Conservation (phyloP, 2,113 vertebrate species). For the Tachysurus vachellii region DNA sequence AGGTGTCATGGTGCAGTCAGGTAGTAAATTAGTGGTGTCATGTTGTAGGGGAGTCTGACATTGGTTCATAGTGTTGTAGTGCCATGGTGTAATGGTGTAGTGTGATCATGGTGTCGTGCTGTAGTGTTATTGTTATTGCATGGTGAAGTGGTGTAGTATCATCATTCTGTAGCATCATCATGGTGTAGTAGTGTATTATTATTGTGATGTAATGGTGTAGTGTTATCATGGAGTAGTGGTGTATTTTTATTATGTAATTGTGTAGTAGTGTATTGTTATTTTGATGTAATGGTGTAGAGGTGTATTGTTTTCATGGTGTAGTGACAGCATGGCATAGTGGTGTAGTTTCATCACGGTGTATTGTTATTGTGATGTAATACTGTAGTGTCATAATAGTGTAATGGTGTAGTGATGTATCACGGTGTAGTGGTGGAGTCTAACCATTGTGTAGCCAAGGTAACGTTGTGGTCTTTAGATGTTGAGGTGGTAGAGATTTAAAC, state of each 20-base stretch:
- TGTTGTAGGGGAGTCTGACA: neutral
- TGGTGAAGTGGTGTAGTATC: neutral
- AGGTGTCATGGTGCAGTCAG: neutral
- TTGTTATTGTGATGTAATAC: neutral
- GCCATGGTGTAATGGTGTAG: neutral
- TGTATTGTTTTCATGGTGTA: rapidly evolving
- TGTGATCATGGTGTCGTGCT: neutral
- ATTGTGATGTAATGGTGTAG: neutral
- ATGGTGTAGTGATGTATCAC: neutral
- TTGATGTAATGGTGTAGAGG: neutral
- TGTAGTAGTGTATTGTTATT: neutral
- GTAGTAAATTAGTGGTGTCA: neutral
- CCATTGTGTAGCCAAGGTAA: neutral
- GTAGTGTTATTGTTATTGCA: neutral
- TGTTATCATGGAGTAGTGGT: neutral
- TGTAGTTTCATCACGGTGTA: neutral
- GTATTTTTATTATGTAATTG: neutral
- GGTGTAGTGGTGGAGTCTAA: neutral
- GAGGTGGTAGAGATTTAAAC: slow-evolving; percentile 58
- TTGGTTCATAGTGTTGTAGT: neutral
- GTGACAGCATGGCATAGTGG: rapidly evolving
- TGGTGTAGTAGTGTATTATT: neutral
- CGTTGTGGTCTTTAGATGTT: slow-evolving; percentile 55
- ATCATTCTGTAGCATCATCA: neutral
- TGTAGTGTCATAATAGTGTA: neutral